Evolutionary conservation across 2,113 vertebrate species (phyloP).

Genomic region (Xiphophorus maculatus): DNA sequence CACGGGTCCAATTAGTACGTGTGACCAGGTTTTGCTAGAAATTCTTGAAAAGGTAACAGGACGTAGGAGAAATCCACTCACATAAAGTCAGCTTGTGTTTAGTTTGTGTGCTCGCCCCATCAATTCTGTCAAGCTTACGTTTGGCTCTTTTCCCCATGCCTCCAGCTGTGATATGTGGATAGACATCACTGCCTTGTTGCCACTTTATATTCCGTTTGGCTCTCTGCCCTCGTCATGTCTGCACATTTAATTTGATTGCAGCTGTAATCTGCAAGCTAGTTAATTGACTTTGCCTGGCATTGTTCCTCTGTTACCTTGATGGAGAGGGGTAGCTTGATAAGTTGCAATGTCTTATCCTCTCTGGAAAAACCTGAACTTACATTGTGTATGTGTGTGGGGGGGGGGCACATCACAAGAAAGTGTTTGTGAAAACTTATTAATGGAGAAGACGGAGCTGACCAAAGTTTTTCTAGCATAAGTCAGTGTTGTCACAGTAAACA

Average conservation of each 20-base stretch:
- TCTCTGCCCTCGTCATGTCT: slow-evolving; percentile 67
- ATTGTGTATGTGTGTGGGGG: neutral
- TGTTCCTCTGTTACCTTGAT: slow-evolving; percentile 62
- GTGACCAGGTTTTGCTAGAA: neutral
- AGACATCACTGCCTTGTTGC: slow-evolving; percentile 52
- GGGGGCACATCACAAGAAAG: slow-evolving; percentile 27
- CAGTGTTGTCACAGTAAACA: slow-evolving; percentile 28
- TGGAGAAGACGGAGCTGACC: slow-evolving; percentile 29
- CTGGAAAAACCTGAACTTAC: slow-evolving; percentile 12
- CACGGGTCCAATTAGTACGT: neutral
- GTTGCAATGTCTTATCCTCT: slow-evolving; percentile 38
- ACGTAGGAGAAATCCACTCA: neutral
- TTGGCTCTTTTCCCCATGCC: slow-evolving; percentile 35
- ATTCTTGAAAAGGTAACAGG: neutral
- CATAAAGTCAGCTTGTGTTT: neutral
- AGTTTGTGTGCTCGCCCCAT: neutral
- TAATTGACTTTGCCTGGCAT: slow-evolving; percentile 78
- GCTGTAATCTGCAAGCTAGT: slow-evolving; percentile 75
- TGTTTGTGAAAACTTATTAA: slow-evolving; percentile 1
- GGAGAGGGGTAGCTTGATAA: slow-evolving; percentile 55
- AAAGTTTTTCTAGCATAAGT: slow-evolving; percentile 33
- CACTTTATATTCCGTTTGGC: slow-evolving; percentile 73
- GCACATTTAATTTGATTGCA: slow-evolving; percentile 78
- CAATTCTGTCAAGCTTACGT: slow-evolving; percentile 17
- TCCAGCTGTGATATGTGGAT: slow-evolving; percentile 41